Evolutionary conservation across 2,113 vertebrate genomes (phyloP), one percentile per base, ranked within the genome.

Genomic region (Nanorana parkeri): DNA sequence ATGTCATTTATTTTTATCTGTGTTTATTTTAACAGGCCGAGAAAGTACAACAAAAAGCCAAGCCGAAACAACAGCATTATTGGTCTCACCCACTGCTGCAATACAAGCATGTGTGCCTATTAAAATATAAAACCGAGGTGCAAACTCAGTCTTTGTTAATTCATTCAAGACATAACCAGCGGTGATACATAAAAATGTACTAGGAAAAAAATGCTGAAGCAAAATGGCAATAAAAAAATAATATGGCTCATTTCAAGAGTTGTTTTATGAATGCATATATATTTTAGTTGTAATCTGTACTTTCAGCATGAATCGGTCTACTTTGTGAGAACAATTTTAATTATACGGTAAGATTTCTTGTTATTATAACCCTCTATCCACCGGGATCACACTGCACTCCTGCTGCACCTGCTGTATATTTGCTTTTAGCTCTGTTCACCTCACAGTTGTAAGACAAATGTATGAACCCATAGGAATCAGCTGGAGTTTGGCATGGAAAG

Each of bases 1-100:
- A 51, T 76, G 80, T 28, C 16, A 76, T 83, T 83, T 83, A 83
- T 68, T 82, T 82, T 82, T 82, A 82, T 75, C 80, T 74, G 80
- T 74, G 80, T 75, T 83, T 83, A 83, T 83, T 68, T 76, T 83
- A 76, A 83, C 80, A 76, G 76, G 80, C 71, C 20, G 72, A 56
- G 63, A 60, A 83, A 67, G 26, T 83, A 71, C 63, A 64, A 82
- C 51, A 47, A 75, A 81, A 54, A 75, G 52, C 21, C 21, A 23
- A 68, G 80, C 51, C 20, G 71, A 68, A 67, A 83, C 51, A 60
- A 29, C 68, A 60, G 71, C 64, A 76, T 60, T 68, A 67, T 17
- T 23, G 19, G 72, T 68, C 63, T 16, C 64, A 36, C 72, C 69
- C 51, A 26, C 72, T 56, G 60, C 55, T 55, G 29, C 47, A 20